A percentile compares a stretch with the other conserved stretches of the same genome.
Evolutionary conservation across 2,797 vertebrate species (phyloP).

Genomic region (Sphenodon punctatus): DNA sequence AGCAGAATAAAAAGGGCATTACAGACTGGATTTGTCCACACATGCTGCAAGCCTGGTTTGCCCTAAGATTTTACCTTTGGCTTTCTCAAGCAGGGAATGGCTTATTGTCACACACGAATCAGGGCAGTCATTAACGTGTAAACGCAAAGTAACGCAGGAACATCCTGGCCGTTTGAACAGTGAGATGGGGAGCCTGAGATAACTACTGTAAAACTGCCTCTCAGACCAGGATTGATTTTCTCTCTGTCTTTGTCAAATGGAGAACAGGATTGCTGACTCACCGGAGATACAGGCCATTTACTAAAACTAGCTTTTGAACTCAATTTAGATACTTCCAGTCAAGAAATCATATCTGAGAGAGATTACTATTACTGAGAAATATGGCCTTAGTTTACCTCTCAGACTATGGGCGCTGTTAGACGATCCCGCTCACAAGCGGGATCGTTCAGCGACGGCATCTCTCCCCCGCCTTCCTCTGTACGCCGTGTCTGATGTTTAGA

Average conservation of each 20-base stretch:
- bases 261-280: neutral
- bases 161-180: neutral
- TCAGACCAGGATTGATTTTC: constrained; percentile 47
- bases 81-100: neutral
- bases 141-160: neutral
- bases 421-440: no score
- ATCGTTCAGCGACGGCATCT: no score
- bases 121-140: no score
- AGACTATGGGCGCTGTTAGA: no score
- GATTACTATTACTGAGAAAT: neutral
- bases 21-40: neutral
- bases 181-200: neutral
- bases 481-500: no score
- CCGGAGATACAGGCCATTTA: constrained; percentile 24
- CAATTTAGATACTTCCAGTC: constrained; percentile 22
- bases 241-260: constrained; percentile 8
- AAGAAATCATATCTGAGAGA: constrained; percentile 23
- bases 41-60: neutral
- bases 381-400: neutral
- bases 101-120: no score
- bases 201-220: neutral
- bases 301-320: neutral
- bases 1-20: constrained; percentile 26
- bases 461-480: no score
- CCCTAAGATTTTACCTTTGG: neutral